A percentile compares a stretch with the other conserved stretches of the same genome.
These are phyloP conservation scores for Trimorus sp. DNA, from an alignment of 2,888 invertebrate genomes.

Conservation along the genomic window DNA sequence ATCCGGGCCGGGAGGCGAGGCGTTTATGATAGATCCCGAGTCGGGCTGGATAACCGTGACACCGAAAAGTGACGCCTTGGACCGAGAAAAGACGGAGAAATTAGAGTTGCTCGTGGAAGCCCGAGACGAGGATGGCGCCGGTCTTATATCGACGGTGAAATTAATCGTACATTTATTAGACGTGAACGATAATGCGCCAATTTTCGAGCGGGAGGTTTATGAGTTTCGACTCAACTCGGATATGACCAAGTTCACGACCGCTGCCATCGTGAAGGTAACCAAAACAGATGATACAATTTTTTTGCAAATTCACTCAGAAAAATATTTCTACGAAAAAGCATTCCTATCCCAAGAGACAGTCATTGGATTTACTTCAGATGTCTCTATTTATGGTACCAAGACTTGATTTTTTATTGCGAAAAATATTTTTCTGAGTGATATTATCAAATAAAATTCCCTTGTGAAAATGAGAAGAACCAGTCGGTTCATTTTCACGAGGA, in stretches of 20 bases:
- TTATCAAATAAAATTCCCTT: not conserved
- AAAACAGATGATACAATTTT: too few relatives aligned
- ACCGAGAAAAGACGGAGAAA: conserved; percentile 90
- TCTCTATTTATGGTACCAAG: too few relatives aligned
- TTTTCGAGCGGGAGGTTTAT: conserved; percentile 90
- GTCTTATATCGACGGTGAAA: conserved; percentile 88
- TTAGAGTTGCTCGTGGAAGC: conserved; percentile 93
- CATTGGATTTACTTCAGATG: too few relatives aligned
- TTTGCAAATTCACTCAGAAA: too few relatives aligned
- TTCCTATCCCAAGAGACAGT: too few relatives aligned
- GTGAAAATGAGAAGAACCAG: not conserved
- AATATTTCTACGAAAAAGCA: too few relatives aligned
- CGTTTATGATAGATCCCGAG: conserved; percentile 89
- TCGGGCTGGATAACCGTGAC: conserved; percentile 92
- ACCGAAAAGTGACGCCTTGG: conserved; percentile 87
- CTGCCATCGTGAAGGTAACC: conserved; percentile 87
- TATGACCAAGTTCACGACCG: conserved; percentile 88
- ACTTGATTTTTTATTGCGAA: too few relatives aligned
- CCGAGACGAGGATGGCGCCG: conserved; percentile 92
- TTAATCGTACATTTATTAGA: conserved; percentile 89
- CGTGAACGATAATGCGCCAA: conserved; percentile 93
- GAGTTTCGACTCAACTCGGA: conserved; percentile 91
- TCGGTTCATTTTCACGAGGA: too few relatives aligned
- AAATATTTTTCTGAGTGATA: too few relatives aligned
- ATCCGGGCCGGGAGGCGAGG: conserved; percentile 89